Evolutionary conservation across 2,113 vertebrate species (phyloP), one percentile per base, ranked within the genome.

Genomic region (Bujurquina vittata): DNA sequence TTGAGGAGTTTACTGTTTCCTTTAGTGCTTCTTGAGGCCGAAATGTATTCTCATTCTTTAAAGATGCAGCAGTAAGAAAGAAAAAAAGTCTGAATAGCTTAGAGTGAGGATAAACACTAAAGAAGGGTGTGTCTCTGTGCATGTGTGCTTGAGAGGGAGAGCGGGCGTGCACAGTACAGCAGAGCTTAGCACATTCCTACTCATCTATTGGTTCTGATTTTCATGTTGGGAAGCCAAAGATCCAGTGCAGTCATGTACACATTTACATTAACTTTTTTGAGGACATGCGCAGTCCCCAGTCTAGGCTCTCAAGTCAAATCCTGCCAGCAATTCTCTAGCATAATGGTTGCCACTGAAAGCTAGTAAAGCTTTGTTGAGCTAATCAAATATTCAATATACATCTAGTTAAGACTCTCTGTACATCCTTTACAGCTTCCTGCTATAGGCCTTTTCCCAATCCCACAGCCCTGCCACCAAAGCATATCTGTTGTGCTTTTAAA

Each of bases 381-480:
- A 61, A 84, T 89, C 74, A 90, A 80, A 90, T 89, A 91, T 90
- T 86, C 65, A 90, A 29, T 76, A 62, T 84, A 83, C 63, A 84
- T 77, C 22, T 52, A 14, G 35, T 77, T 83, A 12, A 20, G 46
- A 58, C 49, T 52, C 26, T 46, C 55, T 33, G n/a, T 57, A 46
- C 69, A 22, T 52, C 29, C 46, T 62, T 83, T 56, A 31, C 52
- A 72, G 65, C 55, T 52, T 61, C 54, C 84, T 37, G 31, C 26
- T 65, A 46, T 33, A 54, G 46, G n/a, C 18, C 46, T 72, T 72
- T 72, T 26, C 46, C 26, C 52, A 8, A 9, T 57, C 46, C 7
- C 29, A 7, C 18, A 1, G 5, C 17, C 11, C 54, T 26, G 31
- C 65, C 46, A 72, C 65, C 43, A 72, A 54, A 54, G 65, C 57